phyloP scores from a whole-genome alignment of 2,113 vertebrate species.

The Oncorhynchus nerka region DNA sequence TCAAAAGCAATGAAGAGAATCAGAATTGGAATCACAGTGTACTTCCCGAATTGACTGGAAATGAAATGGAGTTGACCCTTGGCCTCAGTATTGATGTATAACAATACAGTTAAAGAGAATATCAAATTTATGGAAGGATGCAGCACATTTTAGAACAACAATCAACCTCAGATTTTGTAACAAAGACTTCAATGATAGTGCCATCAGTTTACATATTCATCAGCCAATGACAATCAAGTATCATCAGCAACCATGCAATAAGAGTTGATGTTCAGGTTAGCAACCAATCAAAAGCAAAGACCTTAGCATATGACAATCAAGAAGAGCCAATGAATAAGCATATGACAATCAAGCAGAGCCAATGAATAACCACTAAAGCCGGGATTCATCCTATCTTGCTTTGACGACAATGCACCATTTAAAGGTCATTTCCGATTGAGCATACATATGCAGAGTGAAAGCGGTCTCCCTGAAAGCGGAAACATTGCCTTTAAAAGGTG shows the following conservation, averaged over 20 bases:
- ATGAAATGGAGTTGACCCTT: too few species aligned
- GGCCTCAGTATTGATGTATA: not conserved
- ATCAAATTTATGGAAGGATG: not conserved
- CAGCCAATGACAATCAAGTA: slow-evolving; percentile 59
- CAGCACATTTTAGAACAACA: too few species aligned
- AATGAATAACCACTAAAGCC: not conserved
- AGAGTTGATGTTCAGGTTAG: slow-evolving; percentile 11
- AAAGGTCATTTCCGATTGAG: not conserved
- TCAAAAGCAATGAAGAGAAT: too few species aligned
- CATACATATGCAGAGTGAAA: too few species aligned
- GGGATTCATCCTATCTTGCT: too few species aligned
- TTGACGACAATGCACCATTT: too few species aligned
- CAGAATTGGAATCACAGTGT: too few species aligned
- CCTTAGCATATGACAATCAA: slow-evolving; percentile 54
- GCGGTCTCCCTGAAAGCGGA: too few species aligned
- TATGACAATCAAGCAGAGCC: slow-evolving; percentile 57
- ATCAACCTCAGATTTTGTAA: not conserved
- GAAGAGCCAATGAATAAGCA: not conserved
- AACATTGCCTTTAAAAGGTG: too few species aligned
- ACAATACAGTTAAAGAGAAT: not conserved
- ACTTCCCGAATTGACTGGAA: too few species aligned
- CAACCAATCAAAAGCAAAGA: slow-evolving; percentile 21
- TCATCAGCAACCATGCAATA: slow-evolving; percentile 25
- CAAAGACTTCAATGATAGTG: too few species aligned
- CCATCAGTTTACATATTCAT: slow-evolving; percentile 8